Percentiles rank a stretch among this genome's conserved stretches.
phyloP scores from a whole-genome alignment of 2,888 invertebrate genomes.

The Papilio gigon region DNA sequence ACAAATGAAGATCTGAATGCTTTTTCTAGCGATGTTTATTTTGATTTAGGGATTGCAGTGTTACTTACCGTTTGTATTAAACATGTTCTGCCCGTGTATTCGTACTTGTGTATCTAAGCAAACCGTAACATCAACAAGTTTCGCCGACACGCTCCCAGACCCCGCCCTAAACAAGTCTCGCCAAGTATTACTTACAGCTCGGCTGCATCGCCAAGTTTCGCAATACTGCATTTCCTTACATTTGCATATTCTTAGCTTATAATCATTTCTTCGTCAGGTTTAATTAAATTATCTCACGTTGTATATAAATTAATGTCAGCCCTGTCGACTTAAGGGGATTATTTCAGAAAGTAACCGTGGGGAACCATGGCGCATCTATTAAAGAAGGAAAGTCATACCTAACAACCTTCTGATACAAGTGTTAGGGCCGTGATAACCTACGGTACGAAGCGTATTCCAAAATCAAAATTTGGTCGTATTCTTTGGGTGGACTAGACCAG shows the following conservation, averaged over 20 bases:
- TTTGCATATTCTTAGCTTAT: slow-evolving; percentile 31
- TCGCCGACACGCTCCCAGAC: slow-evolving; percentile 31
- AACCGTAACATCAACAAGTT: slow-evolving; percentile 34
- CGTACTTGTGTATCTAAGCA: slow-evolving; percentile 19
- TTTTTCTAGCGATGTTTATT: background rate
- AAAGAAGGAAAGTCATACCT: too few species aligned
- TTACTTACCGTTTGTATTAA: slow-evolving; percentile 4
- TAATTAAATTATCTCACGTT: background rate
- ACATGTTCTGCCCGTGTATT: slow-evolving; percentile 2
- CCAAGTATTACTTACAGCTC: slow-evolving; percentile 37
- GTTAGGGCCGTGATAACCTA: too few species aligned
- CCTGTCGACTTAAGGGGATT: background rate
- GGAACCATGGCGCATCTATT: too few species aligned
- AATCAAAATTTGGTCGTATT: too few species aligned
- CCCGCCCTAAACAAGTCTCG: slow-evolving; percentile 39
- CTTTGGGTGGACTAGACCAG: too few species aligned
- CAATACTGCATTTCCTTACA: slow-evolving; percentile 27
- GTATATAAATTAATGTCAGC: background rate
- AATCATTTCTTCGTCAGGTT: slow-evolving; percentile 6
- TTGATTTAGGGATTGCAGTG: background rate
- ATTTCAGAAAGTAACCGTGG: too few species aligned
- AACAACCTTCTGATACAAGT: too few species aligned
- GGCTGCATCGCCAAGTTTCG: slow-evolving; percentile 26
- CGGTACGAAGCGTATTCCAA: too few species aligned
- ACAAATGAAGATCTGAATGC: background rate